Evolutionary conservation across 1,140 invertebrate species (phyloP).

Genomic region (Grapholita molesta): DNA sequence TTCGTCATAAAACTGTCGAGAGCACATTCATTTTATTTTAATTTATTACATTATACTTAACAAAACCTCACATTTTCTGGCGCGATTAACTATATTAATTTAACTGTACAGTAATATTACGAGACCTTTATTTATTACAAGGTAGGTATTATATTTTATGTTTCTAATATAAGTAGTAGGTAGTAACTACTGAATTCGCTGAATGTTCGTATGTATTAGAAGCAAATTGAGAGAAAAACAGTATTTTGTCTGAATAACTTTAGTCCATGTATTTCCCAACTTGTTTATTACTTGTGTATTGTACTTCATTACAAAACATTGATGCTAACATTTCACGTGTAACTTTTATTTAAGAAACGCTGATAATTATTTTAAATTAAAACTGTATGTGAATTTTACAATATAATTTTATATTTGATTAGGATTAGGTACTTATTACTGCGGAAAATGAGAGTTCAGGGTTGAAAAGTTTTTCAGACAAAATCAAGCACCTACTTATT

Average conservation of each 20-base stretch:
- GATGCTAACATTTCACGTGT: not conserved
- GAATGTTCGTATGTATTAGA: constrained; percentile 38
- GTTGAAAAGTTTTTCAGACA: constrained; percentile 34
- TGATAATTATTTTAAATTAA: too few relatives aligned
- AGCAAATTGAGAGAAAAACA: constrained; percentile 15
- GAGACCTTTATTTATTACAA: constrained; percentile 70
- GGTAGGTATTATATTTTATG: constrained; percentile 49
- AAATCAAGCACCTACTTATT: constrained; percentile 3
- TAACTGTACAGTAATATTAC: constrained; percentile 75
- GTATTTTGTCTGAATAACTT: constrained; percentile 13
- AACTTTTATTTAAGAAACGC: constrained; percentile 14
- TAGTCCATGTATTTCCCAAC: not conserved
- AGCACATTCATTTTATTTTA: constrained; percentile 74
- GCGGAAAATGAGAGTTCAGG: too few relatives aligned
- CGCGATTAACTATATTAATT: constrained; percentile 73
- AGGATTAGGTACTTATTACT: too few relatives aligned
- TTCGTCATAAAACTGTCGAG: constrained; percentile 76
- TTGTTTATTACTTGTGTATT: not conserved
- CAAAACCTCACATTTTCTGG: constrained; percentile 67
- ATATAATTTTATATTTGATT: too few relatives aligned
- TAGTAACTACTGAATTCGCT: constrained; percentile 51
- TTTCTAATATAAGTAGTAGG: constrained; percentile 53
- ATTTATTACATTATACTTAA: constrained; percentile 74
- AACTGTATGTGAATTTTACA: too few relatives aligned
- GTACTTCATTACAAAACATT: not conserved